Conservation (phyloP, 2,113 vertebrate genomes). For the Chauna torquata region DNA sequence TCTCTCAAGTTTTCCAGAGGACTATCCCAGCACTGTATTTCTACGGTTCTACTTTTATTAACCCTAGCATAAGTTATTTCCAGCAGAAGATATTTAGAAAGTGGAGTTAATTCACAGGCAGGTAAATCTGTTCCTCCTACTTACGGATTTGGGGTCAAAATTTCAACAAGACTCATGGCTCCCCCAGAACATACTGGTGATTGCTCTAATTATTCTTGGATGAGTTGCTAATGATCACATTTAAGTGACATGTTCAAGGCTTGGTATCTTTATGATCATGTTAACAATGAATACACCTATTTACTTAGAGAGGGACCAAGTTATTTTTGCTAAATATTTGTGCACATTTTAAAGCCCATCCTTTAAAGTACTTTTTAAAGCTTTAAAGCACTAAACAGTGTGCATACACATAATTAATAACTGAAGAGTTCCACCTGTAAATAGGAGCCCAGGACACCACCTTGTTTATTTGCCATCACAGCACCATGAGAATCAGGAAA, state of each 20-base stretch:
- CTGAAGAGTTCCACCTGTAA: neutral
- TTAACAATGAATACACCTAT: neutral
- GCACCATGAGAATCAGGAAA: neutral
- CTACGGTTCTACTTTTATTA: neutral
- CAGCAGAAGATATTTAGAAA: conserved; percentile 21
- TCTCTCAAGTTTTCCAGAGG: neutral
- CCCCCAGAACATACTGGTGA: neutral
- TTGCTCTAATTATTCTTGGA: neutral
- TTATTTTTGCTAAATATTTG: neutral
- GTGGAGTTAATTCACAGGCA: neutral
- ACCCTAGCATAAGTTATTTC: neutral
- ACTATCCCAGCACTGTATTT: neutral
- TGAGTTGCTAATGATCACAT: neutral
- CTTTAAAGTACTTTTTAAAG: neutral
- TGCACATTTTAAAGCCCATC: neutral
- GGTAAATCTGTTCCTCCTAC: neutral
- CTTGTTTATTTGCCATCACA: neutral
- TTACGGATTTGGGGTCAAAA: neutral
- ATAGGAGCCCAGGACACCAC: neutral
- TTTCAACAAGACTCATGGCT: neutral
- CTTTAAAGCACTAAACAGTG: neutral
- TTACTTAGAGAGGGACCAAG: neutral
- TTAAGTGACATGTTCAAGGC: neutral
- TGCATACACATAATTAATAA: neutral
- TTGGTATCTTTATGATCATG: neutral